Evolutionary conservation across 2,888 invertebrate species (phyloP).

Genomic region (Andrena hattorfiana): DNA sequence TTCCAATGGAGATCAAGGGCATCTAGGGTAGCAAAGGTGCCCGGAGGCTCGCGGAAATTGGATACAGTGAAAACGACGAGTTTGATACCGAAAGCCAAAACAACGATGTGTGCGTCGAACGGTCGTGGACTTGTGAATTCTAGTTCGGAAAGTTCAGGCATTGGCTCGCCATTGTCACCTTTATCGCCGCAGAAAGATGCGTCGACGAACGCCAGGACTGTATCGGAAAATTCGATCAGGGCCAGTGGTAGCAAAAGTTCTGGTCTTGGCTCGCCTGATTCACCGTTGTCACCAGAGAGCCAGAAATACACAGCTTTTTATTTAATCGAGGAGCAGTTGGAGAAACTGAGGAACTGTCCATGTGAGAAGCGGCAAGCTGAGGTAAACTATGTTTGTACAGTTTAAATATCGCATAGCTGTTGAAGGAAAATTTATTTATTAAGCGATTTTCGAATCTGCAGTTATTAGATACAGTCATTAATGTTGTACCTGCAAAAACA

Average conservation of each 20-base stretch:
- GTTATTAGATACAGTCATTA: neutral
- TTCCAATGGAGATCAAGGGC: constrained; percentile 61
- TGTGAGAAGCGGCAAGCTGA: constrained; percentile 81
- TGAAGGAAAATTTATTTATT: neutral
- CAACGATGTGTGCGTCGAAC: constrained; percentile 33
- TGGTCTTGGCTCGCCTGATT: constrained; percentile 77
- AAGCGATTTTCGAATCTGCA: neutral
- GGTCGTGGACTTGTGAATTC: constrained; percentile 76
- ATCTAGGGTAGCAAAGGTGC: constrained; percentile 38
- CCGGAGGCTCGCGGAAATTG: constrained; percentile 3
- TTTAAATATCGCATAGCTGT: too few relatives aligned
- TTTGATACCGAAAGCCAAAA: constrained; percentile 74
- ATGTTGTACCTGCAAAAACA: neutral
- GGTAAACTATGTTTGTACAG: constrained; percentile 67
- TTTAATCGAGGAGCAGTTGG: constrained; percentile 78
- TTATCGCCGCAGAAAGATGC: constrained; percentile 75
- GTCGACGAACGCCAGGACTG: constrained; percentile 31
- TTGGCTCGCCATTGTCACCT: constrained; percentile 80
- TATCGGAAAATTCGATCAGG: constrained; percentile 52
- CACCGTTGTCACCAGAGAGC: constrained; percentile 79
- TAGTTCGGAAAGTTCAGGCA: constrained; percentile 81
- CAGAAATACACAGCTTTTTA: constrained; percentile 79
- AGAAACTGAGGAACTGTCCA: constrained; percentile 79
- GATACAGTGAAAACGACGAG: constrained; percentile 50
- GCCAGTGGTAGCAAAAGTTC: constrained; percentile 78